phyloP scores from a whole-genome alignment of 2,113 vertebrate genomes.

The Bubo bubo region DNA sequence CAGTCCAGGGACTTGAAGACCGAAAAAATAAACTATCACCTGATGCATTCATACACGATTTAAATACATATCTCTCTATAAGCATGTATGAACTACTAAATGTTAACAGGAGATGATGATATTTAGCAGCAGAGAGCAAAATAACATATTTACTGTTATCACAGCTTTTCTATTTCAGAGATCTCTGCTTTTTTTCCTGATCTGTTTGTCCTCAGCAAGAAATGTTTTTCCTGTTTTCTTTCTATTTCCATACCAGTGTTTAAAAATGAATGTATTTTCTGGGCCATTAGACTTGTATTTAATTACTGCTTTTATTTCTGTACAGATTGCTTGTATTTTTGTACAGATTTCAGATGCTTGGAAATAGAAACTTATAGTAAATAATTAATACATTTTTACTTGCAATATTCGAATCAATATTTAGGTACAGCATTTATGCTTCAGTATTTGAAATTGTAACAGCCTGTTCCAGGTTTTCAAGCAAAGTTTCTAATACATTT shows the following conservation, averaged over 20 bases:
- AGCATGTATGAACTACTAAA: too few species aligned
- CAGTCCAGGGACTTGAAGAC: not conserved
- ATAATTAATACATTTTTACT: not conserved
- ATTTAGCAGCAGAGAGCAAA: not conserved
- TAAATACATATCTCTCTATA: not conserved
- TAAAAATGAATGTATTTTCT: not conserved
- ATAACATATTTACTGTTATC: not conserved
- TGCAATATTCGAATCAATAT: not conserved
- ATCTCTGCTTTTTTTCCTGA: not conserved
- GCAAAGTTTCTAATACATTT: not conserved
- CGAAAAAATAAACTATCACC: not conserved
- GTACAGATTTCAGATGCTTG: not conserved
- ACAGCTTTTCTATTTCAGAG: not conserved
- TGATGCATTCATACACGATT: accelerated
- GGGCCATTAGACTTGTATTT: not conserved
- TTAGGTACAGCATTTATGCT: not conserved
- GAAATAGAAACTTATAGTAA: not conserved
- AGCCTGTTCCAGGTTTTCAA: not conserved
- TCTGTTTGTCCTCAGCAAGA: not conserved
- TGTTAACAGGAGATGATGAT: not conserved
- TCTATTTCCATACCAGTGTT: not conserved
- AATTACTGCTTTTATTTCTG: not conserved
- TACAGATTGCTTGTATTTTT: not conserved
- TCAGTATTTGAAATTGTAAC: not conserved
- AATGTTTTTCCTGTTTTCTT: not conserved